Conservation (phyloP, 92 coral and sea anemone genomes). For the Porites cylindrica region DNA sequence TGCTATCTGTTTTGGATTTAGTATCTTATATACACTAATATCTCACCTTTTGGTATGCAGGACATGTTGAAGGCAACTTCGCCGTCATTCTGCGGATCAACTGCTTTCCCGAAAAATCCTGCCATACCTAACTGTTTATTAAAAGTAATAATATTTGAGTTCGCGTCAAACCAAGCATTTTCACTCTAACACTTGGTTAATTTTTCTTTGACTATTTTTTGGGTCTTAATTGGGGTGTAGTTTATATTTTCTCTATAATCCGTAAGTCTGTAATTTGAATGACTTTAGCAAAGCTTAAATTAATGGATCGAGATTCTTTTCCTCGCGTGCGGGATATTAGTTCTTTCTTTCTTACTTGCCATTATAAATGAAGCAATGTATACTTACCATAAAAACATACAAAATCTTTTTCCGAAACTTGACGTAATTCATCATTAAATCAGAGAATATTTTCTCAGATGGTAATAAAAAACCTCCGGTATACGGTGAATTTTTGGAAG, state of each 20-base stretch:
- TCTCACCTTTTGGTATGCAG: constrained; percentile 35
- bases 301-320: neutral
- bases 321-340: neutral
- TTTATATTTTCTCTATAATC: too few relatives aligned
- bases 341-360: neutral
- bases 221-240: too few relatives aligned
- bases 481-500: neutral
- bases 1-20: too few relatives aligned
- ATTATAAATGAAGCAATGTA: neutral
- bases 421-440: neutral
- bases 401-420: neutral
- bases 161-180: too few relatives aligned
- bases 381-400: constrained; percentile 1
- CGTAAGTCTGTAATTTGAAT: too few relatives aligned
- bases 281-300: too few relatives aligned
- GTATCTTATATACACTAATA: too few relatives aligned
- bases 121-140: neutral
- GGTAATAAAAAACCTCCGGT: neutral
- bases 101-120: neutral
- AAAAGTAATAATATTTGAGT: neutral
- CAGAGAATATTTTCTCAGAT: neutral
- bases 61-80: constrained; percentile 3
- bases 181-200: neutral
- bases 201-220: too few relatives aligned
- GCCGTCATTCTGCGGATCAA: neutral